Base-by-base conservation (phyloP, 2,888 invertebrate genomes). In the Drosophila tripunctata region DNA sequence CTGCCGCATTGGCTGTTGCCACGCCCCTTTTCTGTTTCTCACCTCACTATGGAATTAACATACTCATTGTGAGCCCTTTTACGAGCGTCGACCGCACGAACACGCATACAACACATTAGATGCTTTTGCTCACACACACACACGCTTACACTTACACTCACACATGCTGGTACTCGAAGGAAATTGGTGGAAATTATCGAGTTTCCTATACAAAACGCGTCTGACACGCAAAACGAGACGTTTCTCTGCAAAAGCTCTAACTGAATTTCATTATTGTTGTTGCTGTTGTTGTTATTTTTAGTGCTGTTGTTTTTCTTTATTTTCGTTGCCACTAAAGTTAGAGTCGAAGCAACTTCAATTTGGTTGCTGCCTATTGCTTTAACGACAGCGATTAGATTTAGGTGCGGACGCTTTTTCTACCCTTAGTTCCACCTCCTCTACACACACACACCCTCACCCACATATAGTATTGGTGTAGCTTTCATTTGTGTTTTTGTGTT, bases 131-230 rank as follows among this genome's bases (percentile, higher is more conserved):
- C 30, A 36, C 22, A 50, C 35, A 21, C 55, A 38, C 27, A 21
- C 24, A 54, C 56, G 21, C 56, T n/a, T n/a, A 40, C 50, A 27
- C 22, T 27, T 17, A 15, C 45, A 27, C 30, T 17, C 14, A 33
- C 40, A 58, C 41, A 54, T 51, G 12, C 36, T 40, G 35, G 64
- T 51, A 73, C 66, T 65, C 54, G 63, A 81, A 87, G 82, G 82
- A 82, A 82, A 82, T 82, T 87, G 82, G 85, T 82, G 87, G 82
- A 82, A 82, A 82, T 82, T 82, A 82, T 87, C 85, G 78, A 82
- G 82, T 82, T 82, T 82, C 82, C 82, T 82, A 75, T 87, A 87
- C 82, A 87, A 82, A 82, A 82, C 78, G 85, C 82, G 82, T 60
- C 70, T 78, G 68, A 73, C 82, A 82, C 87, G 82, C 82, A 84